Percentiles rank a stretch among this genome's conserved stretches.
These are phyloP conservation scores for Alces alces DNA, from an alignment of 2,113 vertebrate species.

Conservation along the genomic window DNA sequence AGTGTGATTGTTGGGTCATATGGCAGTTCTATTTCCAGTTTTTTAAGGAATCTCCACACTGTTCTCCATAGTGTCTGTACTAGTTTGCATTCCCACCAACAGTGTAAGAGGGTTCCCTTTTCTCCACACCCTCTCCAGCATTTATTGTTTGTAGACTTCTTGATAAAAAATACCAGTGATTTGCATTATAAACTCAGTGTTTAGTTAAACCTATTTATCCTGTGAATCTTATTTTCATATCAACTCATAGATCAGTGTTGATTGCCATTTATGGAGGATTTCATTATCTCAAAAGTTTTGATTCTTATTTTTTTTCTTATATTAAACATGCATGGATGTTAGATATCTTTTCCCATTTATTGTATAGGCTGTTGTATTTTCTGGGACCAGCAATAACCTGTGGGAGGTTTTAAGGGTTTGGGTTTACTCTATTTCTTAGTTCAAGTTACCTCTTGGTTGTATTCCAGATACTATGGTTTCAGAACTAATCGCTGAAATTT, in stretches of 20 bases:
- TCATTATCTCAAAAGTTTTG: neutral
- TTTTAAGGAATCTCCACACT: no score
- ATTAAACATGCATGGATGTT: neutral
- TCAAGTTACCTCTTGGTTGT: neutral
- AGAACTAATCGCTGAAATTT: neutral
- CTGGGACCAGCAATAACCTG: neutral
- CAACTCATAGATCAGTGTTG: neutral
- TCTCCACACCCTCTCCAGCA: no score
- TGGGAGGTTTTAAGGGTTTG: neutral
- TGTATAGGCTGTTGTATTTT: neutral
- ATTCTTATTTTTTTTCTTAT: neutral
- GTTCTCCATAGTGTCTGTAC: no score
- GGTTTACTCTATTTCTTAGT: neutral
- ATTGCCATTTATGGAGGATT: neutral
- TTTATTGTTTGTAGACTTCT: neutral
- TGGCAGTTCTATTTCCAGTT: no score
- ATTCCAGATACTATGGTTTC: neutral
- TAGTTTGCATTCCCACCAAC: no score
- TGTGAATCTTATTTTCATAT: neutral
- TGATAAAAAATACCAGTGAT: neutral
- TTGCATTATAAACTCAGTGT: neutral
- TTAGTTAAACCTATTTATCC: neutral
- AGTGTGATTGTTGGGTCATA: no score
- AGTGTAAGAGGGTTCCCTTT: no score
- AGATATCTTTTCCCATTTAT: neutral